These are phyloP conservation scores for Drosophila aldrichi DNA, from an alignment of 2,888 invertebrate species.

Conservation along the genomic window DNA sequence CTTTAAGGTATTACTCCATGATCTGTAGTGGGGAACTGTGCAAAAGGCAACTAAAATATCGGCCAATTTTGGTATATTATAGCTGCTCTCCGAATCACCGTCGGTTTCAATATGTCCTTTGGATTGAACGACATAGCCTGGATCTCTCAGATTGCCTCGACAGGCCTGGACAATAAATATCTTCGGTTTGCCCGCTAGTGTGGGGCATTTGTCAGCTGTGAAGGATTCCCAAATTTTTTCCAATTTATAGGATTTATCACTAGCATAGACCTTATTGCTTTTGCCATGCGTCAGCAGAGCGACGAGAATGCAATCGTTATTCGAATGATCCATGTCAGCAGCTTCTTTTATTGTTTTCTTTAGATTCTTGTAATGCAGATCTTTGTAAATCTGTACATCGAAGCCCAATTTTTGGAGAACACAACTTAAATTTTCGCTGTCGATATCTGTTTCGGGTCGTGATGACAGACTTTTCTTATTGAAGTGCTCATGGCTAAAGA, in stretches of 20 bases:
- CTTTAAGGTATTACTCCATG: constrained; percentile 95
- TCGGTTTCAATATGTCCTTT: constrained; percentile 88
- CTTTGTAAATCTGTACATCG: constrained; percentile 88
- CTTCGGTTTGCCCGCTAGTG: constrained; percentile 93
- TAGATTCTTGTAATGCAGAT: constrained; percentile 89
- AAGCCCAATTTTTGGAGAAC: constrained; percentile 89
- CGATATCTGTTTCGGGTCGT: constrained; percentile 93
- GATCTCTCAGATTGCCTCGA: constrained; percentile 92
- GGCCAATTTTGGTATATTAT: constrained; percentile 95
- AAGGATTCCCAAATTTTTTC: constrained; percentile 92
- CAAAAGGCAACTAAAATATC: constrained; percentile 97
- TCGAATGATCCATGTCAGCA: constrained; percentile 90
- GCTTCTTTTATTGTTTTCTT: constrained; percentile 88
- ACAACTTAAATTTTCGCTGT: constrained; percentile 90
- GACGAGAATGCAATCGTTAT: constrained; percentile 93
- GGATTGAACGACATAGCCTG: constrained; percentile 86
- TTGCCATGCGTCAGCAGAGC: constrained; percentile 95
- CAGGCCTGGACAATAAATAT: constrained; percentile 93
- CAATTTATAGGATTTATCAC: constrained; percentile 92
- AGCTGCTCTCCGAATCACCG: constrained; percentile 87
- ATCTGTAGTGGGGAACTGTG: constrained; percentile 96
- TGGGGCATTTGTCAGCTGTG: constrained; percentile 92
- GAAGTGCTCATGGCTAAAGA: constrained; percentile 95
- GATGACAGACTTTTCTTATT: constrained; percentile 88
- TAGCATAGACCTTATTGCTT: constrained; percentile 92